Conservation (phyloP, 2,888 invertebrate species). For the Ptychoptera albimana region DNA sequence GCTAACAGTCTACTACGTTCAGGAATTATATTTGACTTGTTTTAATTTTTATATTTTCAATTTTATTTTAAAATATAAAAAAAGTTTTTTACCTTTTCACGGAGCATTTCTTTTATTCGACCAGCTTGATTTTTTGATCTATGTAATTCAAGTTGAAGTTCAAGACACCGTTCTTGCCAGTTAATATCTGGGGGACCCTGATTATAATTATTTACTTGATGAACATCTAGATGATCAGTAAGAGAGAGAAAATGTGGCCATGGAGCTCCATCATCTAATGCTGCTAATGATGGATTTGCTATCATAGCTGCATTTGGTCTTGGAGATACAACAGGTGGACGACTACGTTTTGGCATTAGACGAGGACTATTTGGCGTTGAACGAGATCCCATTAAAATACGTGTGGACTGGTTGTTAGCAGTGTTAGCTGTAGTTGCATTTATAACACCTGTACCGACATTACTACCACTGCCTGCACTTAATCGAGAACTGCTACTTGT, state of each 20-base stretch:
- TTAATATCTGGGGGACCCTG: constrained; percentile 40
- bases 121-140: constrained; percentile 75
- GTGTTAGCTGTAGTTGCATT: constrained; percentile 5
- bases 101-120: constrained; percentile 70
- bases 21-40: too few species aligned
- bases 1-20: too few species aligned
- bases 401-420: constrained; percentile 7
- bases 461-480: constrained; percentile 3
- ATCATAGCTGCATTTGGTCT: constrained; percentile 18
- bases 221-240: constrained; percentile 27
- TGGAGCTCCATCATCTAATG: constrained; percentile 25
- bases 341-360: constrained; percentile 40
- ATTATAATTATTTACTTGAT: constrained; percentile 30
- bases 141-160: constrained; percentile 72
- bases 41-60: too few species aligned
- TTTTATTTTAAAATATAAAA: constrained; percentile 1
- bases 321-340: constrained; percentile 25
- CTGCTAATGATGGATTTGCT: constrained; percentile 20
- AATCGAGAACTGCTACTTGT: constrained; percentile 2
- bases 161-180: constrained; percentile 80
- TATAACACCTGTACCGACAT: constrained; percentile 2
- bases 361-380: constrained; percentile 61
- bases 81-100: constrained; percentile 61
- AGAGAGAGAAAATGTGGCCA: constrained; percentile 26
- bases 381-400: constrained; percentile 20